Evolutionary conservation across 1,140 invertebrate species (phyloP).

Genomic region (Dendrolimus punctatus): DNA sequence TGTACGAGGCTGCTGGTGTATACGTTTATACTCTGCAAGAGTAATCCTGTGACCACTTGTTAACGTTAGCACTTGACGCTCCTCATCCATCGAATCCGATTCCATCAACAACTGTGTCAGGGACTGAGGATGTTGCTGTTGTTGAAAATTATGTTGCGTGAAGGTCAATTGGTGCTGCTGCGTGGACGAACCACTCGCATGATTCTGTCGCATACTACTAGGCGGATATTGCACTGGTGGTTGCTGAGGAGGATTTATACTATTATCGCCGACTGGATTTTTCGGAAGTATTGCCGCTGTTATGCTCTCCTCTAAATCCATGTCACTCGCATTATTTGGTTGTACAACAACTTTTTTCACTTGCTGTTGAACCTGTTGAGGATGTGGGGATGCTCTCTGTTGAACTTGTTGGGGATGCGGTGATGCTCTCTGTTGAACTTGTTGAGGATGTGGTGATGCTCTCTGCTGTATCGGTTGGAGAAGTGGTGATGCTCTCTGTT

Average conservation of each 20-base stretch:
- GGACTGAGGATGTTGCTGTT: conserved; percentile 37
- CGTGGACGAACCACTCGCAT: conserved; percentile 16
- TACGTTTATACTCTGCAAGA: conserved; percentile 55
- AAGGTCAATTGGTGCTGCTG: conserved; percentile 39
- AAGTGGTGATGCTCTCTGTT: conserved; percentile 17
- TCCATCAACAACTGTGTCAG: conserved; percentile 49
- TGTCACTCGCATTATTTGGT: conserved; percentile 58
- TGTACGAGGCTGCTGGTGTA: conserved; percentile 38
- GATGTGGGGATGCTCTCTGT: conserved; percentile 15
- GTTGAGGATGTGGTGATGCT: too few relatives aligned
- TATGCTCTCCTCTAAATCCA: conserved; percentile 69
- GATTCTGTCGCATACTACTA: conserved; percentile 30
- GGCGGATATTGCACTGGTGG: conserved; percentile 45
- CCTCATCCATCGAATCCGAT: conserved; percentile 47
- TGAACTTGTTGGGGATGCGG: conserved; percentile 39
- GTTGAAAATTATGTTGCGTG: conserved; percentile 24
- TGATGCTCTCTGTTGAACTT: conserved; percentile 21
- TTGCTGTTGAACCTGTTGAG: conserved; percentile 18
- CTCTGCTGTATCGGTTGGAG: not conserved
- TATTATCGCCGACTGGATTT: conserved; percentile 38
- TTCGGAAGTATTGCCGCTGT: conserved; percentile 63
- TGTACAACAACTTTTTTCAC: conserved; percentile 58
- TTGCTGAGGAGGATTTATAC: conserved; percentile 21
- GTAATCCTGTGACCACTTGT: conserved; percentile 58
- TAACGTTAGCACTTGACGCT: conserved; percentile 52